phyloP scores from a whole-genome alignment of 2,888 invertebrate genomes.

The Parnassius orleans region DNA sequence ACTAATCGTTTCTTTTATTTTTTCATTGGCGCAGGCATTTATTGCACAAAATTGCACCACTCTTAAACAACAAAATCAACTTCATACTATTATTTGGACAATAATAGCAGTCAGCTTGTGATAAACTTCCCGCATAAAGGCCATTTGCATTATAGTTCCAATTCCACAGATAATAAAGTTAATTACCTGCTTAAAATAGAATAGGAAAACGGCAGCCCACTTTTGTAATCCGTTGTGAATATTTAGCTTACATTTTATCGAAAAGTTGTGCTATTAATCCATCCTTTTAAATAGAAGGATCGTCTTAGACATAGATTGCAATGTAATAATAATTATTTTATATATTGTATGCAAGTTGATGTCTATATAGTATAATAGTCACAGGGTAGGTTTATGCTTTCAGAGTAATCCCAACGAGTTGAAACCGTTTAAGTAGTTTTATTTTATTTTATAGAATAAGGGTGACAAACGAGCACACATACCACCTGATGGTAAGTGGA shows the following conservation, averaged over 20 bases:
- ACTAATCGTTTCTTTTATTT: too few relatives aligned
- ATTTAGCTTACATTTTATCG: slow-evolving; percentile 28
- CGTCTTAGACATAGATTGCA: slow-evolving; percentile 37
- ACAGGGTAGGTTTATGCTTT: slow-evolving; percentile 63
- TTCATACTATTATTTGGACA: too few relatives aligned
- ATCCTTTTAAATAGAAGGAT: slow-evolving; percentile 47
- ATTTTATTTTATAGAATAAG: too few relatives aligned
- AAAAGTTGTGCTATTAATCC: slow-evolving; percentile 54
- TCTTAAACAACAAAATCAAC: too few relatives aligned
- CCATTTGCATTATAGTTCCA: too few relatives aligned
- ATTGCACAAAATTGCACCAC: too few relatives aligned
- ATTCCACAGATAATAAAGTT: too few relatives aligned
- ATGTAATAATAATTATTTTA: slow-evolving; percentile 34
- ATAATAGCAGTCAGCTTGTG: too few relatives aligned
- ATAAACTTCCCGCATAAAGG: too few relatives aligned
- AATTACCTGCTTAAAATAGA: neutral
- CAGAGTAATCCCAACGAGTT: slow-evolving; percentile 65
- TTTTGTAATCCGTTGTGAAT: neutral
- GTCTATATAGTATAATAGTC: slow-evolving; percentile 10
- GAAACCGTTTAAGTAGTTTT: slow-evolving; percentile 41
- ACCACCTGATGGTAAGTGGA: too few relatives aligned
- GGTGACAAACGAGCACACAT: too few relatives aligned
- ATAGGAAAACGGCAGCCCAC: neutral
- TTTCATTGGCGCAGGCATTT: too few relatives aligned
- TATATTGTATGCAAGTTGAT: slow-evolving; percentile 29